Conservation (phyloP, 2,797 vertebrate genomes). For the Echeneis naucrates region DNA sequence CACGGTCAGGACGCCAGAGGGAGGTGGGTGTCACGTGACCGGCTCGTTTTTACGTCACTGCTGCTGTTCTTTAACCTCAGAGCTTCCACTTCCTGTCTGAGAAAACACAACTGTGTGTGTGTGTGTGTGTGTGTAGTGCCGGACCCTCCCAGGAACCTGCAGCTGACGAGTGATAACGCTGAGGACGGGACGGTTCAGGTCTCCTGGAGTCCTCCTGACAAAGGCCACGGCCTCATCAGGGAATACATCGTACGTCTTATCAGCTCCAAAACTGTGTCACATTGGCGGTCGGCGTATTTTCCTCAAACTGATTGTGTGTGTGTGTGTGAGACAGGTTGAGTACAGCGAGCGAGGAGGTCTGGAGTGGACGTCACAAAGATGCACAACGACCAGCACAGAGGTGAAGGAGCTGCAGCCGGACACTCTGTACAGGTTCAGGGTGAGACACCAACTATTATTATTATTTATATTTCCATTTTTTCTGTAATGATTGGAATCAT, state of each 20-base stretch:
- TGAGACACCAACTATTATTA: conserved; percentile 82
- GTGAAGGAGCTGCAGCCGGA: conserved; percentile 87
- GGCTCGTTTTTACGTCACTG: no score
- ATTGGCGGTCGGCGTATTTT: not conserved
- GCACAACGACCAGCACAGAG: conserved; percentile 75
- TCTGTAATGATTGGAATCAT: no score
- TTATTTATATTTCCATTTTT: no score
- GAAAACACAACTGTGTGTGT: not conserved
- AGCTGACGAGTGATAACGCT: conserved; percentile 87
- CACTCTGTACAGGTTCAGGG: conserved; percentile 88
- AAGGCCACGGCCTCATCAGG: conserved; percentile 90
- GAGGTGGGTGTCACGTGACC: conserved; percentile 85
- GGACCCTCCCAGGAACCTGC: conserved; percentile 91
- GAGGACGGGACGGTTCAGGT: conserved; percentile 87
- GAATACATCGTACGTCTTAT: conserved; percentile 89
- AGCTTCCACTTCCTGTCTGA: no score
- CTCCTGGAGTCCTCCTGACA: conserved; percentile 89
- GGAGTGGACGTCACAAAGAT: conserved; percentile 91
- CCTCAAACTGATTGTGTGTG: conserved; percentile 9
- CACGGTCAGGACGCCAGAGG: conserved; percentile 92
- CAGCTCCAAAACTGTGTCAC: not conserved
- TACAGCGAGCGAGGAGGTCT: conserved; percentile 85
- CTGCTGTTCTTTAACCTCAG: no score
- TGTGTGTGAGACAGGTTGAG: conserved; percentile 85
- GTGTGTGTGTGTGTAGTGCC: conserved; percentile 84